These are phyloP conservation scores for Smutsia gigantea DNA, from an alignment of 2,797 vertebrate species.

Conservation along the genomic window DNA sequence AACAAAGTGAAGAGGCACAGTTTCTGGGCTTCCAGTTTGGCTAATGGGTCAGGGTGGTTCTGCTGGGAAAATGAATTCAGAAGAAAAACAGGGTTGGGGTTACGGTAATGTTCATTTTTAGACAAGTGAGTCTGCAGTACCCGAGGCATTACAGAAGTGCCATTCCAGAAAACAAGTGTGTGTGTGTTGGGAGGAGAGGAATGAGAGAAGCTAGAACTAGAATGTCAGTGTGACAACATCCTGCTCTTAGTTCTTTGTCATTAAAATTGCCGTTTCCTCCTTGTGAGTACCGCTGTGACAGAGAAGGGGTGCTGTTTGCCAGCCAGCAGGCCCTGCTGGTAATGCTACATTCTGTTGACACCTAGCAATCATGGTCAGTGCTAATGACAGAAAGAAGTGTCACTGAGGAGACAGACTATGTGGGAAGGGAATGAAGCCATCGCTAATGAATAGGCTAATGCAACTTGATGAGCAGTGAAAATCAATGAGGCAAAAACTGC, in stretches of 20 bases:
- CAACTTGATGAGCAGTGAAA: conserved; percentile 54
- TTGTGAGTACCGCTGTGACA: not conserved
- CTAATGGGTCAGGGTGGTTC: not conserved
- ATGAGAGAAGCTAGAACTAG: not conserved
- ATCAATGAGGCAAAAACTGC: conserved; percentile 58
- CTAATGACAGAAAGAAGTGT: conserved; percentile 36
- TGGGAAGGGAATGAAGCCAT: conserved; percentile 57
- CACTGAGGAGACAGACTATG: conserved; percentile 32
- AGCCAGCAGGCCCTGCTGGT: conserved; percentile 34
- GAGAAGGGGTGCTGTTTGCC: not conserved
- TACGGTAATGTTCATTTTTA: not conserved
- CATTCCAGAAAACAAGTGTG: not conserved
- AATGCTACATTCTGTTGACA: conserved; percentile 8
- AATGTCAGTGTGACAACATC: not conserved
- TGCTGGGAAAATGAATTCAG: not conserved
- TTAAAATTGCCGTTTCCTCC: conserved; percentile 6
- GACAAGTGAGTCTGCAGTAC: not conserved
- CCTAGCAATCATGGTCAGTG: not conserved
- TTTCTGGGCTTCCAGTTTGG: not conserved
- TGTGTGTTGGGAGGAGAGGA: not conserved
- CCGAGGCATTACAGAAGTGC: not conserved
- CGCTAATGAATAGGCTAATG: conserved; percentile 58
- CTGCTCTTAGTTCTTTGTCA: not conserved
- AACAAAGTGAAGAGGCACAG: not conserved
- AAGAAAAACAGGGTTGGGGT: not conserved